Base-by-base conservation (phyloP, 2,888 invertebrate species). In the Cryptocheilus praepositus region DNA sequence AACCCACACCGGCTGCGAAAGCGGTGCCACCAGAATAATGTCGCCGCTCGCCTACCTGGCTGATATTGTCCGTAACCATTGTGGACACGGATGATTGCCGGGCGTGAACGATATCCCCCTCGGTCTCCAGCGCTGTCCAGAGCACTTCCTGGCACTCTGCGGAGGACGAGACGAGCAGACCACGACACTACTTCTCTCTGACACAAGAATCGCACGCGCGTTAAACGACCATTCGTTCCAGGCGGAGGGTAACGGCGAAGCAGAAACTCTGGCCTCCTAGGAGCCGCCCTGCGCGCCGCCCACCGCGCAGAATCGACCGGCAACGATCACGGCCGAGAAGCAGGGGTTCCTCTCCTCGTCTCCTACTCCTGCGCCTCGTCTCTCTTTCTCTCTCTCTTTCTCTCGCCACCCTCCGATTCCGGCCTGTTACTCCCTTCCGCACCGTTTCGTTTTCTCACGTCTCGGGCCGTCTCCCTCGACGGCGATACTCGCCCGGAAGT, bases 21-120 rank as follows among this genome's bases (percentile, higher is more conserved):
- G 2, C 49, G 49, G 49, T 4, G 36, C 36, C 36, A 11, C 7
- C 8, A 7, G 8, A 49, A 49, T 13, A 49, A 49, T 49, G 16
- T 49, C 49, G 5, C 49, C 45, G 46, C 57, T 57, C 64, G 49
- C 73, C 21, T 87, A 88, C 88, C 88, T 88, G 88, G 73, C 83
- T 87, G 51, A 84, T 82, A 75, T 73, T 86, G 77, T 88, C 88
- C 76, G 88, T 88, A 67, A 88, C 88, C 88, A 88, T 88, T 55
- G 77, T 73, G 77, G 36, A 36, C 36, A 36, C 36, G 36, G 36
- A 36, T 36, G 36, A 36, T 36, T 11, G 36, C 36, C 36, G 36
- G 36, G 36, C 36, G 1, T 11, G 36, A 7, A 36, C 36, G 11
- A 11, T 36, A 36, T 36, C 36, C 36, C 11, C 36, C 36, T 11